These are phyloP conservation scores for Seriola dumerili DNA, from an alignment of 2,113 vertebrate genomes.

Conservation along the genomic window DNA sequence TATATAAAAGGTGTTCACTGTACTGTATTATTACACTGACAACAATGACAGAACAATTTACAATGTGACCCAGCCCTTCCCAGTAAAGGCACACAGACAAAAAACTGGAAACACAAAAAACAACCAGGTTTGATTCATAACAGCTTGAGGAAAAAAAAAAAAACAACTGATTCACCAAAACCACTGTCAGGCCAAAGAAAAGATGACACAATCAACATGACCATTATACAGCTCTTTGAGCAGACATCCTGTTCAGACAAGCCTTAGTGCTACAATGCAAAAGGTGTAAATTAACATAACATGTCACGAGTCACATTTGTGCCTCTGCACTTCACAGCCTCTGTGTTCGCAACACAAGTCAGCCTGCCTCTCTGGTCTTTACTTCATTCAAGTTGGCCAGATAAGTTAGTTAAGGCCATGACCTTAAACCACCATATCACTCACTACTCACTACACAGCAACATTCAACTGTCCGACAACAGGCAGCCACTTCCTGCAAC, in stretches of 20 bases:
- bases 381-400: background rate
- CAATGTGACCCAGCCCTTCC: background rate
- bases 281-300: background rate
- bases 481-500: background rate
- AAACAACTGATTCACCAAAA: background rate
- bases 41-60: background rate
- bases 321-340: background rate
- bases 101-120: background rate
- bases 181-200: background rate
- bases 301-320: background rate
- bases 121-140: background rate
- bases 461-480: background rate
- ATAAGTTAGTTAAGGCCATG: background rate
- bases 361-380: background rate
- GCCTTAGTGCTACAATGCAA: conserved; percentile 6
- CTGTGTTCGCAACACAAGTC: background rate
- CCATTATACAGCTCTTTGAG: background rate
- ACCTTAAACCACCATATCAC: background rate
- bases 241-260: conserved; percentile 3
- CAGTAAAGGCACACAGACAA: background rate
- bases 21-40: background rate
- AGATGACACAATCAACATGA: background rate
- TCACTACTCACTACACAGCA: background rate
- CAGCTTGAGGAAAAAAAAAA: background rate
- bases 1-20: background rate